A percentile compares a stretch with the other conserved stretches of the same genome.
Conservation (phyloP, 2,797 vertebrate species). For the Chromobotia macracanthus region DNA sequence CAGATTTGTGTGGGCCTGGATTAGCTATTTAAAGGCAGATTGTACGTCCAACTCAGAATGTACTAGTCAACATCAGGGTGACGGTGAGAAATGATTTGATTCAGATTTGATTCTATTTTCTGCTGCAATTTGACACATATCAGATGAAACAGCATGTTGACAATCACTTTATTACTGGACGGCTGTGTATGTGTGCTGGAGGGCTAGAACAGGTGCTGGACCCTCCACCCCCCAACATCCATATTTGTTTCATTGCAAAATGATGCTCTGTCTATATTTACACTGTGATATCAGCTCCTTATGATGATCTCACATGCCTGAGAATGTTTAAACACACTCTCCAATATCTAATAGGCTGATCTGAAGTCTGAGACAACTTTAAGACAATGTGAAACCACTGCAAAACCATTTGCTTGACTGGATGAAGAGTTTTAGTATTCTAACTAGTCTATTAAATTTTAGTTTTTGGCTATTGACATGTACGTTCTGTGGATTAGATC, state of each 20-base stretch:
- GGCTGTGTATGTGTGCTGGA: slow-evolving; percentile 49
- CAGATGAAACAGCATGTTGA: slow-evolving; percentile 71
- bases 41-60: slow-evolving; percentile 26
- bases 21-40: slow-evolving; percentile 48
- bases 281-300: slow-evolving; percentile 79
- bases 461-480: neutral
- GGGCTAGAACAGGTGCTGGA: slow-evolving; percentile 72
- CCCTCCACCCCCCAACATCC: slow-evolving; percentile 64
- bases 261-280: slow-evolving; percentile 78
- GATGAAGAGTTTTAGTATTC: neutral
- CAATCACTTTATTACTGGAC: slow-evolving; percentile 71
- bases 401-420: neutral
- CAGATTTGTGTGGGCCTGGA: neutral
- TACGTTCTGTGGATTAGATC: neutral
- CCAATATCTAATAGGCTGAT: neutral
- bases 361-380: neutral
- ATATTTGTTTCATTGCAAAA: slow-evolving; percentile 76
- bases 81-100: slow-evolving; percentile 27
- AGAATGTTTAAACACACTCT: slow-evolving; percentile 38
- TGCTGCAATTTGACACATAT: slow-evolving; percentile 61
- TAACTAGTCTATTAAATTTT: neutral
- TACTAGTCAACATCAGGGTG: neutral
- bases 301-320: slow-evolving; percentile 62
- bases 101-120: slow-evolving; percentile 55
- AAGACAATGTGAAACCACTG: neutral